Conservation (phyloP, 2,888 invertebrate genomes). For the Drosophila eohydei region DNA sequence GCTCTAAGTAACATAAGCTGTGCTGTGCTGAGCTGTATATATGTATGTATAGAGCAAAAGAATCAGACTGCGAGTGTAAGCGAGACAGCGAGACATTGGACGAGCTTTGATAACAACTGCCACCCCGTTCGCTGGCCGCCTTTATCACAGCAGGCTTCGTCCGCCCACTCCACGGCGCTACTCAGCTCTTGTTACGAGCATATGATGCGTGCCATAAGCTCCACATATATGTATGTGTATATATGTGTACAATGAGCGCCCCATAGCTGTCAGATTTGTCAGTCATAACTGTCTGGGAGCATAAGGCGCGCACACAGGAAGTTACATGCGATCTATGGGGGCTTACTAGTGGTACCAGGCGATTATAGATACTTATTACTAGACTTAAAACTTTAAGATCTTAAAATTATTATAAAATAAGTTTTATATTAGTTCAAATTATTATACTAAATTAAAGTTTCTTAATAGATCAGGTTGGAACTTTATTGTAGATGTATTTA, state of each 20-base stretch:
- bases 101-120: slow-evolving; percentile 72
- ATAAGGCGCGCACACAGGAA: slow-evolving; percentile 45
- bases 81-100: slow-evolving; percentile 46
- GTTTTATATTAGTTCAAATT: too few relatives aligned
- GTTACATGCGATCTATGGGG: slow-evolving; percentile 43
- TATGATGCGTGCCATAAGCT: slow-evolving; percentile 61
- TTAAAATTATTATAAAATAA: neutral
- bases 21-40: slow-evolving; percentile 31
- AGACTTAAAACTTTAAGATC: neutral
- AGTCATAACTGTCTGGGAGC: slow-evolving; percentile 51
- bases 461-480: too few relatives aligned
- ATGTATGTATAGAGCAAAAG: slow-evolving; percentile 33
- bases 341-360: slow-evolving; percentile 27
- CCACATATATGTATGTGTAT: neutral
- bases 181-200: slow-evolving; percentile 40
- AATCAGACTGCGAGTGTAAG: slow-evolving; percentile 42
- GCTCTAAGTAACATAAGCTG: neutral
- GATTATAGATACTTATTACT: neutral
- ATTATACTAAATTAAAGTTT: too few relatives aligned
- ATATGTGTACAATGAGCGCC: neutral
- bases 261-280: slow-evolving; percentile 58
- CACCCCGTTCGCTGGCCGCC: slow-evolving; percentile 26
- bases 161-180: neutral
- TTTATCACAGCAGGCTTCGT: slow-evolving; percentile 31
- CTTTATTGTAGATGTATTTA: too few relatives aligned